A percentile compares a stretch with the other conserved stretches of the same genome.
phyloP scores from a whole-genome alignment of 2,888 invertebrate genomes.

The Tipula unca region DNA sequence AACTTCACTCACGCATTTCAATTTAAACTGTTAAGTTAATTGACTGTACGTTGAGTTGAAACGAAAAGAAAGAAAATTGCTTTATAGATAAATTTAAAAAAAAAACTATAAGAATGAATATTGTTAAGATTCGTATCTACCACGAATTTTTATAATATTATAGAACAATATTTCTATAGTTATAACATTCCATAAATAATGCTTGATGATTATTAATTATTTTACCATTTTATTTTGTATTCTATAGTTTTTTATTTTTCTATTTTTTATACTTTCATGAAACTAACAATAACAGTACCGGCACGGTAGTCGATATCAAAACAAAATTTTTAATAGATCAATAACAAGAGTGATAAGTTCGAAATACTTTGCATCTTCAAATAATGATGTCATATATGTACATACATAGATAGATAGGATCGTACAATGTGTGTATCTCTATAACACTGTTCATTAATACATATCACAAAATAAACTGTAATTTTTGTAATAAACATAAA shows the following conservation, averaged over 20 bases:
- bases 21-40: not conserved
- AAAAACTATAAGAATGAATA: not conserved
- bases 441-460: not conserved
- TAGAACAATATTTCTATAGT: not conserved
- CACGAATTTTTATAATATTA: conserved; percentile 4
- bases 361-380: not conserved
- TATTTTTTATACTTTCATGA: not conserved
- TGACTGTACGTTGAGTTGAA: not conserved
- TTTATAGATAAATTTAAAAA: not conserved
- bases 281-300: not conserved
- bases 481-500: not conserved
- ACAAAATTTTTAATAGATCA: not conserved
- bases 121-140: not conserved
- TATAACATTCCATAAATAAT: conserved; percentile 8
- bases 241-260: not conserved
- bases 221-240: not conserved
- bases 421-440: not conserved
- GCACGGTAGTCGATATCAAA: not conserved
- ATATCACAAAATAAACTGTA: not conserved
- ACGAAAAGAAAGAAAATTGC: conserved; percentile 14
- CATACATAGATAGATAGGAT: not conserved
- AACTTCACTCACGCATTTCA: not conserved
- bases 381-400: not conserved
- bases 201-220: not conserved
- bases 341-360: not conserved